These are phyloP conservation scores for Drosophila melanica DNA, from an alignment of 1,140 invertebrate species.

Conservation along the genomic window DNA sequence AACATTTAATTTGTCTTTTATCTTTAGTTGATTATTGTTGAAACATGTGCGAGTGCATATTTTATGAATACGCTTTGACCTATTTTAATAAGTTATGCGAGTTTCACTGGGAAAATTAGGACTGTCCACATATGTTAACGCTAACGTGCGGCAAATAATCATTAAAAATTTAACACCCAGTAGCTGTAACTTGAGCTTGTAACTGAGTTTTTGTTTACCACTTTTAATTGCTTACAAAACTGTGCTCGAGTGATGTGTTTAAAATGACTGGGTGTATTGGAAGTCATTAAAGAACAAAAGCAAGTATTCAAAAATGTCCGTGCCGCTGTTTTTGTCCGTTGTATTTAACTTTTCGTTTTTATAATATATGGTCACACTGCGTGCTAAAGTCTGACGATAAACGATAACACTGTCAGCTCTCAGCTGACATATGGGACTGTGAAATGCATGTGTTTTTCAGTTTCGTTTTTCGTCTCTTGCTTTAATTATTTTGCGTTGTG, in stretches of 20 bases:
- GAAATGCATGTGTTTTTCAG: not conserved
- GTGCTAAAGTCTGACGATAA: not conserved
- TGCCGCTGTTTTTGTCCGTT: not conserved
- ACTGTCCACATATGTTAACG: not conserved
- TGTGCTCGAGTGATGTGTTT: not conserved
- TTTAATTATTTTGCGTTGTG: not conserved
- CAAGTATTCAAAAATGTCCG: not conserved
- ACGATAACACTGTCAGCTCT: not conserved
- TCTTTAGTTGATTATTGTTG: not conserved
- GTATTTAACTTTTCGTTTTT: not conserved
- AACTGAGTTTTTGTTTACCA: not conserved
- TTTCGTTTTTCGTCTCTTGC: not conserved
- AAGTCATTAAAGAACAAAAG: not conserved
- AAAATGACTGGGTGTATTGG: not conserved
- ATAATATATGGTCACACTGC: not conserved
- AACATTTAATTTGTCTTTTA: not conserved
- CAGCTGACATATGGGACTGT: not conserved
- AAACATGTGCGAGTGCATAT: constrained; percentile 1
- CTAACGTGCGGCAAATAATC: not conserved
- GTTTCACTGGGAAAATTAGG: constrained; percentile 7
- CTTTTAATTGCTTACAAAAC: not conserved
- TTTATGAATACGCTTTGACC: not conserved
- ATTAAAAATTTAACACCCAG: not conserved
- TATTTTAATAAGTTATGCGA: not conserved
- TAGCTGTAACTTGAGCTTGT: too few relatives aligned